A percentile compares a stretch with the other conserved stretches of the same genome.
phyloP scores from a whole-genome alignment of 2,113 vertebrate species.

The human (Homo sapiens) region GRCh38 chr3:81139001-81139500 shows the following conservation, averaged over 20 bases:
- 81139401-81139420: not conserved
- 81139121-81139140: not conserved
- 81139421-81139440: not conserved
- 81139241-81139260: not conserved
- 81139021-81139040: not conserved
- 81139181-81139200: not conserved
- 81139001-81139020: not conserved
- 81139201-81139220: not conserved
- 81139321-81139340: not conserved
- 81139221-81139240: not conserved
- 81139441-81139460: not conserved
- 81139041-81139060: not conserved
- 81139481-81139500: not conserved
- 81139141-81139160: not conserved
- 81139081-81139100: constrained; percentile 15
- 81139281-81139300: not conserved
- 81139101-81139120: not conserved
- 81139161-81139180: not conserved
- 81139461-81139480: not conserved
- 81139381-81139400: not conserved
- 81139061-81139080: not conserved
- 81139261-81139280: not conserved
- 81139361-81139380: not conserved
- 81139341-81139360: not conserved
- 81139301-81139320: not conserved